These are phyloP conservation scores for Zaprionus lachaisei DNA, from an alignment of 1,140 invertebrate species.

Conservation along the genomic window DNA sequence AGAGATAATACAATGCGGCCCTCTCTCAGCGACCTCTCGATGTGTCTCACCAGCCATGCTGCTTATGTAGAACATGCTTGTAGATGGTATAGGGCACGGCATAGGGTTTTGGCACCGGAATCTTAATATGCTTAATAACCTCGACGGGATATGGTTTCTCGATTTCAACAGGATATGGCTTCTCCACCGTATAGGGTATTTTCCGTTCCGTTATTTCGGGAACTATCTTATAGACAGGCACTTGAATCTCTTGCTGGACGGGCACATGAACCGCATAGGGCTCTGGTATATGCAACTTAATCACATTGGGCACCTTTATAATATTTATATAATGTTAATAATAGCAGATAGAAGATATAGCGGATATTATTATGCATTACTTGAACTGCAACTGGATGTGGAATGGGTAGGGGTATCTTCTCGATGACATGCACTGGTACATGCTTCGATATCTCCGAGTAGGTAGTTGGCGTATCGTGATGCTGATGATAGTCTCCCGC, in stretches of 20 bases:
- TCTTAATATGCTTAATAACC: constrained; percentile 91
- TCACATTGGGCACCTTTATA: constrained; percentile 88
- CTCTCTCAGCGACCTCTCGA: not conserved
- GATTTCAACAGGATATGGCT: constrained; percentile 90
- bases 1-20: constrained; percentile 1
- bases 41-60: constrained; percentile 85
- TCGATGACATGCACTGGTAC: constrained; percentile 90
- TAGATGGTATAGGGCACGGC: constrained; percentile 92
- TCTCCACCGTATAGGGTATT: constrained; percentile 91
- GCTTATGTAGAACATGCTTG: constrained; percentile 90
- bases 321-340: not conserved
- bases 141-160: constrained; percentile 92
- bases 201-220: constrained; percentile 89
- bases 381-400: constrained; percentile 90
- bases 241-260: constrained; percentile 89
- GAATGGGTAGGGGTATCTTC: constrained; percentile 90
- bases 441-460: constrained; percentile 88
- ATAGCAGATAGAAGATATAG: not conserved
- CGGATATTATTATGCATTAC: not conserved
- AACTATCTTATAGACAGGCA: constrained; percentile 90
- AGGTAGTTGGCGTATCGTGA: constrained; percentile 85
- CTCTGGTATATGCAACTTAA: constrained; percentile 90
- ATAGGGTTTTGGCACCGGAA: constrained; percentile 91
- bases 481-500: constrained; percentile 51
- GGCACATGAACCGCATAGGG: constrained; percentile 89